Base-by-base conservation (phyloP, 1,140 invertebrate genomes). In the Drosophila arizonae region DNA sequence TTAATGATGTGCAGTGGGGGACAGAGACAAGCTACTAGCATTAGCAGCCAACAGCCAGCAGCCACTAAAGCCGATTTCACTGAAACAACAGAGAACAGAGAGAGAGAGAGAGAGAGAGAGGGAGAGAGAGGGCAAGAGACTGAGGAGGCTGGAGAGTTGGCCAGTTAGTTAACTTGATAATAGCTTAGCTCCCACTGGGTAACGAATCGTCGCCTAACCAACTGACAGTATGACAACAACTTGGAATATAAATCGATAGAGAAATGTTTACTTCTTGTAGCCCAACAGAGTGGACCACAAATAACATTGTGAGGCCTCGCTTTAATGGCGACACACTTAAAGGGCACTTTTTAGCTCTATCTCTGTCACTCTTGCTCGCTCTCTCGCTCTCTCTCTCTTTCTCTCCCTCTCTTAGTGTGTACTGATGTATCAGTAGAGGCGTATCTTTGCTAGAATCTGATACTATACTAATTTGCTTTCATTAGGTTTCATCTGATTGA, bases 161-260 rank as follows among this genome's bases (percentile, higher is more conserved):
- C 75, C 72, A 76, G 81, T 86, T 86, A 85, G 79, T 78, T 81
- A 76, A 78, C 73, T 79, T 64, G 77, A 67, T 61, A 79, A 76
- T 71, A 79, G 81, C 55, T 72, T 51, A 54, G 52, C 52, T 3
- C 52, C 52, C 30, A 28, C 24, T 28, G 5, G 57, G 41, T 9
- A 60, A 15, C 43, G 45, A 60, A 26, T 50, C 48, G 17, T 46
- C 43, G 43, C 43, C 43, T 46, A 46, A 41, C 41, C 41, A 58
- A 30, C 15, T 58, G 56, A 45, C 41, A 58, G n/a, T 11, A 39
- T 41, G 41, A 43, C n/a, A 21, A 33, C 26, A 48, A 28, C 24
- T 30, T 15, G 15, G 41, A 21, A 60, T 46, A 45, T 15, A 28
- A 60, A 48, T 60, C 21, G 45, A 60, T 48, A 33, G 33, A 8